Evolutionary conservation across 2,888 invertebrate species (phyloP).

Genomic region (Polyommatus iphigenia): DNA sequence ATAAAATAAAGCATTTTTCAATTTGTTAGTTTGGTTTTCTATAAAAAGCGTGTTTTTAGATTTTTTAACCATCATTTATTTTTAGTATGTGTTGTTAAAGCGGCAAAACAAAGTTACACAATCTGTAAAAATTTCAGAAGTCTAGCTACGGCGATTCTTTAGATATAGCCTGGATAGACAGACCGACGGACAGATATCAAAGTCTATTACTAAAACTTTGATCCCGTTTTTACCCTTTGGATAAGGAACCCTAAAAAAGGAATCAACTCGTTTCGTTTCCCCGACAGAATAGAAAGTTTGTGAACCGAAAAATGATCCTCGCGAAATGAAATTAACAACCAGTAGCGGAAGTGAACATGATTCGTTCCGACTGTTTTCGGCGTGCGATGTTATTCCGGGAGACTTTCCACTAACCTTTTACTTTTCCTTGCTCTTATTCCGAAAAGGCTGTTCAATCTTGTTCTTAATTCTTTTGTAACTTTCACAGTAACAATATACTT

Average conservation of each 20-base stretch:
- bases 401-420: slow-evolving; percentile 1
- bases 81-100: not conserved
- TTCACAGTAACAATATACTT: too few species aligned
- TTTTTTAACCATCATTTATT: too few species aligned
- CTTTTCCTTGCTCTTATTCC: not conserved
- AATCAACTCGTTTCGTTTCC: not conserved
- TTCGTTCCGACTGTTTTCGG: slow-evolving; percentile 2
- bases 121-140: not conserved
- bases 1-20: too few species aligned
- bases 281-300: not conserved
- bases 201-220: too few species aligned
- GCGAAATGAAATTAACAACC: slow-evolving; percentile 5
- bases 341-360: slow-evolving; percentile 18
- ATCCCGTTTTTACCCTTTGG: not conserved
- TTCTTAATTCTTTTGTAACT: not conserved
- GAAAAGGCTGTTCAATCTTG: not conserved
- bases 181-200: not conserved
- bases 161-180: not conserved
- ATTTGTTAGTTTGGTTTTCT: too few species aligned
- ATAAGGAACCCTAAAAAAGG: not conserved
- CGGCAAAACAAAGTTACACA: not conserved
- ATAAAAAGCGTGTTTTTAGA: too few species aligned
- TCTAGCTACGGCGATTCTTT: too few species aligned
- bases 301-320: not conserved
- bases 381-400: slow-evolving; percentile 7